Percentiles rank a stretch among this genome's conserved stretches.
Conservation (phyloP, 2,113 vertebrate species). For the Copsychus sechellarum region DNA sequence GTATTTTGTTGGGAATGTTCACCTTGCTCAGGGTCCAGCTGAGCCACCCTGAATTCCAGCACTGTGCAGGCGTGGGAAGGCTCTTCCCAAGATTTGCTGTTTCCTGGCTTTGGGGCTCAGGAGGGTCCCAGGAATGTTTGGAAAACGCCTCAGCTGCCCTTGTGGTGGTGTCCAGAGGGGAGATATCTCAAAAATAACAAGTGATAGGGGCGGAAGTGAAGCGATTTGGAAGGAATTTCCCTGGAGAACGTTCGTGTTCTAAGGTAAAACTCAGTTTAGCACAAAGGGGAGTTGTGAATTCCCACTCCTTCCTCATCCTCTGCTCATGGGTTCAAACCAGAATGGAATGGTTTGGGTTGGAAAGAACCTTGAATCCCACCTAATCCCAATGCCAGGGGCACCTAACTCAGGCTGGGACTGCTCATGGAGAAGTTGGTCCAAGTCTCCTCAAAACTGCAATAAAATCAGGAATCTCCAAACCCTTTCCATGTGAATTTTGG, state of each 20-base stretch:
- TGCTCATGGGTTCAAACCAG: background rate
- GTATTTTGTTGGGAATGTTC: background rate
- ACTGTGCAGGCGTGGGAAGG: background rate
- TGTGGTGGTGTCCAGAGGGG: background rate
- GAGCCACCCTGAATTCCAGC: background rate
- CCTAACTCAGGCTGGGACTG: background rate
- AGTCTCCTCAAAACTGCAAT: background rate
- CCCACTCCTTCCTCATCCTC: background rate
- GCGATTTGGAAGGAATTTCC: background rate
- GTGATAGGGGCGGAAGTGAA: background rate
- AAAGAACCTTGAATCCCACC: background rate
- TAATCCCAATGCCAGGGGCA: background rate
- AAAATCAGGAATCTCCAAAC: background rate
- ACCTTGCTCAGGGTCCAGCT: background rate
- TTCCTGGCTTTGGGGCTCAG: background rate
- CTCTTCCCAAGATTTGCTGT: background rate
- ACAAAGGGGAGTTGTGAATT: background rate
- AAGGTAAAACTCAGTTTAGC: background rate
- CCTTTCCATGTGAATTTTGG: background rate
- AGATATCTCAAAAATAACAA: slow-evolving; percentile 19
- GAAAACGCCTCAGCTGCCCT: background rate
- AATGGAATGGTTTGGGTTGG: background rate
- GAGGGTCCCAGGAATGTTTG: background rate
- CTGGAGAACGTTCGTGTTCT: background rate
- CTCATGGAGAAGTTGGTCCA: background rate